Conservation (phyloP, 35 echinoderm and acorn worm genomes). For the Amphiura filiformis region DNA sequence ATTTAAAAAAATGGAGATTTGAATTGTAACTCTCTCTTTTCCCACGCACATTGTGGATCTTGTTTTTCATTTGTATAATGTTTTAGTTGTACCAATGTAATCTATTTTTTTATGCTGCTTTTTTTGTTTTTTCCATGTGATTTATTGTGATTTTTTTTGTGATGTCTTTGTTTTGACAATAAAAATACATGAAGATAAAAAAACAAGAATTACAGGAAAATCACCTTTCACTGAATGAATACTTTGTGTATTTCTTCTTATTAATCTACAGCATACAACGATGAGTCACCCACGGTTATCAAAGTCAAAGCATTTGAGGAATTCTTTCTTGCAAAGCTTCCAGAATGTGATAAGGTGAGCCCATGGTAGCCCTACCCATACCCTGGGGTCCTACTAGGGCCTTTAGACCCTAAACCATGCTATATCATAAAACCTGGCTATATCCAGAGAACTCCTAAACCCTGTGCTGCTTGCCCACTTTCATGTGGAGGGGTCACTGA, state of each 20-base stretch:
- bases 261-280: slow-evolving; percentile 56
- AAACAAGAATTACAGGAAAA: neutral
- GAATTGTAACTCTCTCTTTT: too few species aligned
- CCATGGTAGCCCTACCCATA: too few species aligned
- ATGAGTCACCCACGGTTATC: slow-evolving; percentile 63
- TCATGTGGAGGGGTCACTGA: too few species aligned
- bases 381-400: neutral
- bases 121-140: too few species aligned
- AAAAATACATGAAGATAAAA: neutral
- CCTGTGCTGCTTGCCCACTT: neutral
- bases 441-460: neutral
- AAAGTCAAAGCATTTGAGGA: slow-evolving; percentile 92
- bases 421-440: too few species aligned
- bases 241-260: neutral
- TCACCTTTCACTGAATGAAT: neutral
- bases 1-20: too few species aligned
- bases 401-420: neutral
- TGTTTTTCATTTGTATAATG: too few species aligned
- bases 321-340: slow-evolving; percentile 65
- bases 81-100: too few species aligned
- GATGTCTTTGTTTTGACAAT: neutral
- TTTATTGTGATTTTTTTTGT: too few species aligned
- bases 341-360: slow-evolving; percentile 83
- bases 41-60: too few species aligned
- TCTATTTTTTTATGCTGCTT: too few species aligned